Evolutionary conservation across 2,113 vertebrate genomes (phyloP).

Genomic region (Donacobius atricapilla): DNA sequence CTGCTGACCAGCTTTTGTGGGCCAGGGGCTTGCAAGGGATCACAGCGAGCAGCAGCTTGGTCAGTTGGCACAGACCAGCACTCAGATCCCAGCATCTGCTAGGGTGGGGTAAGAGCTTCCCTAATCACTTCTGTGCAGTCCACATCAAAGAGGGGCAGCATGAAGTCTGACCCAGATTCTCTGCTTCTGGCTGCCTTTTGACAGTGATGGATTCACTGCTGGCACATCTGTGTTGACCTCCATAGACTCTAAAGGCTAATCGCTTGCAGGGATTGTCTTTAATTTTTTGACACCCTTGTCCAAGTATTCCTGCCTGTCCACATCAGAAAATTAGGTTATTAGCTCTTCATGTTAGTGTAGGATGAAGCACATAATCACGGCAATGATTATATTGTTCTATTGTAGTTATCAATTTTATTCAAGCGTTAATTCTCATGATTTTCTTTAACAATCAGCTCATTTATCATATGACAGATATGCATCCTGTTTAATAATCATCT

Average conservation of each 20-base stretch:
- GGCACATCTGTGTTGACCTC: background rate
- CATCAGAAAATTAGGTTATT: constrained; percentile 10
- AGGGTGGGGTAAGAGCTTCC: background rate
- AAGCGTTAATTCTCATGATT: too few species aligned
- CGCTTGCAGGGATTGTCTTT: background rate
- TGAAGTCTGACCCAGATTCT: background rate
- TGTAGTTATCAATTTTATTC: too few species aligned
- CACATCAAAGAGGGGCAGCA: background rate
- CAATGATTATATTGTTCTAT: too few species aligned
- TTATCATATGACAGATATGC: too few species aligned
- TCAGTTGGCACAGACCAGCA: rapidly evolving
- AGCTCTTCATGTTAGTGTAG: too few species aligned
- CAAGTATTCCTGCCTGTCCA: background rate
- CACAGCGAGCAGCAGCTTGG: background rate
- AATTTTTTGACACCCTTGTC: background rate
- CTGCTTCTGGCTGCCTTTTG: background rate
- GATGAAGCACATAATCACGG: too few species aligned
- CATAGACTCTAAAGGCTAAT: background rate
- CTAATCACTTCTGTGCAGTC: background rate
- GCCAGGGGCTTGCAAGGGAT: background rate
- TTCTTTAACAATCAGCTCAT: too few species aligned
- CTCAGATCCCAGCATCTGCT: background rate
- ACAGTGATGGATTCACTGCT: background rate
- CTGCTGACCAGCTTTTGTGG: background rate
- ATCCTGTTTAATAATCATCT: too few species aligned